These are phyloP conservation scores for Heliconius charithonia DNA, from an alignment of 2,888 invertebrate species.

Conservation along the genomic window DNA sequence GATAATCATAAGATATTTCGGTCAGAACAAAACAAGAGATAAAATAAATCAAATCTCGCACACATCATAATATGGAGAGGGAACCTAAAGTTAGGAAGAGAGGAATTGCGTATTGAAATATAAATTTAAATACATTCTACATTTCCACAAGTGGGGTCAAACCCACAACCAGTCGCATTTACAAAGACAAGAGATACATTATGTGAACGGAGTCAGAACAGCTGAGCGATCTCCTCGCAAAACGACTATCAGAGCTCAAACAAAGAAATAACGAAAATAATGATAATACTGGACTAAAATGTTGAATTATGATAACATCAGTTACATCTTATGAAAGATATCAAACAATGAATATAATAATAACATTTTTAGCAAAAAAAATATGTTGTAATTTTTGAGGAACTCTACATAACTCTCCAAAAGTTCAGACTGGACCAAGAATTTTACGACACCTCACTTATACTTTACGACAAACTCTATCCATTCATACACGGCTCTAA, in stretches of 20 bases:
- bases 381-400: neutral
- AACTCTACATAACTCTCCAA: neutral
- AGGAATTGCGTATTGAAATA: no score
- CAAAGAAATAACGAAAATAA: constrained; percentile 18
- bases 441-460: neutral
- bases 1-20: constrained; percentile 14
- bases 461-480: no score
- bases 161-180: no score
- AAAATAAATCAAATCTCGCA: no score
- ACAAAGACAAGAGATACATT: neutral
- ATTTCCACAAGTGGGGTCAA: no score
- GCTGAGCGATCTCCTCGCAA: constrained; percentile 12
- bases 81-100: no score
- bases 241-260: neutral
- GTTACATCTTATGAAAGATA: neutral
- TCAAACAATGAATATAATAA: neutral
- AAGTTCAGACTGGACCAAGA: neutral
- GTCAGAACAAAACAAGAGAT: neutral
- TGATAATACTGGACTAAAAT: constrained; percentile 6
- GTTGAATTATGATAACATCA: constrained; percentile 27
- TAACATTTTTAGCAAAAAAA: neutral
- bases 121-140: no score
- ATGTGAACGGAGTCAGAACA: neutral
- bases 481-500: neutral
- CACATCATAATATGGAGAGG: no score